Evolutionary conservation across 2,113 vertebrate genomes (phyloP).

Genomic region (Spea bombifrons): DNA sequence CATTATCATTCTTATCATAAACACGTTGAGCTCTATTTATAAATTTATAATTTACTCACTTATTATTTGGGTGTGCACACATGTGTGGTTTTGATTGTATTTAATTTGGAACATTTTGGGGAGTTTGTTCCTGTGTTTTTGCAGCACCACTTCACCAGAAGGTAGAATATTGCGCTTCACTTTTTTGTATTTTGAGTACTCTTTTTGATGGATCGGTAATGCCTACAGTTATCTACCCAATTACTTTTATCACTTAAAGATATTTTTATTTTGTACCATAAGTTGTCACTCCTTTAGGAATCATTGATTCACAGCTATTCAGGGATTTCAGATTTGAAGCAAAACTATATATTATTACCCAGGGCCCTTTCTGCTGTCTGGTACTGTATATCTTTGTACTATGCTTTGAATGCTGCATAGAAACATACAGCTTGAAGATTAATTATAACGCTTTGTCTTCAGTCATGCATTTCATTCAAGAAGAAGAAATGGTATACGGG

Average conservation of each 20-base stretch:
- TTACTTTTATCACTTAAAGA: conserved; percentile 37
- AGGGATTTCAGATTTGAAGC: conserved; percentile 16
- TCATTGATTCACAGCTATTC: conserved; percentile 18
- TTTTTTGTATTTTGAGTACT: too few relatives aligned
- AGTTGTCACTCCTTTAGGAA: background rate
- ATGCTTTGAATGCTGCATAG: background rate
- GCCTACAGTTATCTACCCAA: background rate
- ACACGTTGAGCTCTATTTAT: too few relatives aligned
- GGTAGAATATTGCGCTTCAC: too few relatives aligned
- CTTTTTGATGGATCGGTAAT: conserved; percentile 25
- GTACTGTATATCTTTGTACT: conserved; percentile 5
- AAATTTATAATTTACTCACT: too few relatives aligned
- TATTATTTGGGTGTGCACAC: too few relatives aligned
- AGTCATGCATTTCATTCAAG: conserved; percentile 4
- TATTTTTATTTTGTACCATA: conserved; percentile 10
- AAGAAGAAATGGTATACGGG: conserved; percentile 5
- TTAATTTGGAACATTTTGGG: too few relatives aligned
- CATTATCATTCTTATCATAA: too few relatives aligned
- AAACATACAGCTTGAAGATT: background rate
- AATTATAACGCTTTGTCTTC: conserved; percentile 1
- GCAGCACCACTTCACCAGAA: too few relatives aligned
- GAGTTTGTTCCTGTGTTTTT: too few relatives aligned
- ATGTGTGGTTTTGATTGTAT: too few relatives aligned
- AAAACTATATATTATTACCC: background rate
- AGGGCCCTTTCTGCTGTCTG: background rate